Evolutionary conservation across 2,888 invertebrate species (phyloP), one percentile per base, ranked within the genome.

Genomic region (Cryptocephalus moraei): DNA sequence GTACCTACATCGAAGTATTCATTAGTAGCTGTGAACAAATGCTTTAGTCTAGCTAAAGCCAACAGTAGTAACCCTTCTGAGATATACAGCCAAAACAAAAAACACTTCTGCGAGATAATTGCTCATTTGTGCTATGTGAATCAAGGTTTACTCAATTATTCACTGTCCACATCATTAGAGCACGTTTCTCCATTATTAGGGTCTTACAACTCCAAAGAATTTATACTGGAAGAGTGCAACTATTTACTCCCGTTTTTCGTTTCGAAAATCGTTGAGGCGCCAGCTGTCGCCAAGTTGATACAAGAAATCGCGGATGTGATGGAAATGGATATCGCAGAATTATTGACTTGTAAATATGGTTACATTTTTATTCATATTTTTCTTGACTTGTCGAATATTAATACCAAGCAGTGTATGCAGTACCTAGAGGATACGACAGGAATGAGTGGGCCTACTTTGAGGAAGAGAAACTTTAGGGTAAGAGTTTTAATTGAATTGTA

Each of bases 291-390:
- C 36, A 73, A 74, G 1, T 77, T 87, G 53, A 75, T 87, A 41
- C 75, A 77, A 51, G 82, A 84, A 62, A 75, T 84, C 39, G 79
- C 81, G 0, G 72, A 72, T 0, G 63, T 80, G 31, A 76, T 78
- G 9, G 77, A 77, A 56, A 73, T 76, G 49, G 76, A 79, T 3
- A 71, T 79, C 13, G 71, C 78, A 0, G 78, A 80, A 36, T 75
- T 86, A 55, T 69, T 87, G 10, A 73, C 75, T 1, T 78, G 76
- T 46, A 79, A 83, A 47, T 84, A 84, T 60, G 77, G 84, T 43
- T 78, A 82, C 43, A 80, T 86, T 43, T 88, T 85, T 55, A 77
- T 85, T 1, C 77, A 86, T 53, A 72, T 84, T 2, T 81, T 82
- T 62, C 70, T 88, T 46, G 79, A 80, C 34, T 46, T 51, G 31